Conservation (phyloP, 1,140 invertebrate species). For the Dendroctonus ponderosae region DNA sequence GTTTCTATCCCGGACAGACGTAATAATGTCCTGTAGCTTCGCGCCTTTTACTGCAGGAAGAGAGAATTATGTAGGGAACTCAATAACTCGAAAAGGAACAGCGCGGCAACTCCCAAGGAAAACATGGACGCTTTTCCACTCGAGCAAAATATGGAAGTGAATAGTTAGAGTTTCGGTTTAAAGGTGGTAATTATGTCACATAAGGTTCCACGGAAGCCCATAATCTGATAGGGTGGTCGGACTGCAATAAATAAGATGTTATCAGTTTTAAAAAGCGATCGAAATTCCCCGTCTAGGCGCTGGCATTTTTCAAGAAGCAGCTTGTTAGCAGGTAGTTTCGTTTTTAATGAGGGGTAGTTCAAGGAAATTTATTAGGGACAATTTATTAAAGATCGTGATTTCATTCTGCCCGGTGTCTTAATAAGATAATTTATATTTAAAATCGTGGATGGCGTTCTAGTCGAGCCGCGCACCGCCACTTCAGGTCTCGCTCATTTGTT, state of each 20-base stretch:
- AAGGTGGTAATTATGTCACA: conserved; percentile 18
- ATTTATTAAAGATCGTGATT: conserved; percentile 29
- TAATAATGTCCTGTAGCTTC: conserved; percentile 19
- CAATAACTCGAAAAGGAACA: conserved; percentile 4
- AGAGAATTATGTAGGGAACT: conserved; percentile 15
- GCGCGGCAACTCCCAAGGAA: no score
- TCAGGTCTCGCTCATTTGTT: conserved; percentile 13
- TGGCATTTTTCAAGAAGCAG: conserved; percentile 17
- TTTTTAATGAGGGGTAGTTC: conserved; percentile 25
- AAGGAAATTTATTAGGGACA: conserved; percentile 24
- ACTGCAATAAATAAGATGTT: conserved; percentile 19
- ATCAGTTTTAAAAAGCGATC: conserved; percentile 24
- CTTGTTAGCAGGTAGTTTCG: conserved; percentile 23
- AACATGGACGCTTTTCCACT: neutral
- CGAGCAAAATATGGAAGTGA: neutral
- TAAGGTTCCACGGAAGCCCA: conserved; percentile 1
- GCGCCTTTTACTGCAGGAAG: conserved; percentile 9
- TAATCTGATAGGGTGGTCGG: conserved; percentile 13
- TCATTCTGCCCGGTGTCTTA: conserved; percentile 16
- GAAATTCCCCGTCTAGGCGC: conserved; percentile 15
- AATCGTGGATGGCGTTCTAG: conserved; percentile 17
- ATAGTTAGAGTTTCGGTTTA: neutral
- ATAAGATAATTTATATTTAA: conserved; percentile 31
- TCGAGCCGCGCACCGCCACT: conserved; percentile 9
- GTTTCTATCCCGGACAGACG: conserved; percentile 12